Base-by-base conservation (phyloP, 2,113 vertebrate species). In the Oceanodroma tethys region DNA sequence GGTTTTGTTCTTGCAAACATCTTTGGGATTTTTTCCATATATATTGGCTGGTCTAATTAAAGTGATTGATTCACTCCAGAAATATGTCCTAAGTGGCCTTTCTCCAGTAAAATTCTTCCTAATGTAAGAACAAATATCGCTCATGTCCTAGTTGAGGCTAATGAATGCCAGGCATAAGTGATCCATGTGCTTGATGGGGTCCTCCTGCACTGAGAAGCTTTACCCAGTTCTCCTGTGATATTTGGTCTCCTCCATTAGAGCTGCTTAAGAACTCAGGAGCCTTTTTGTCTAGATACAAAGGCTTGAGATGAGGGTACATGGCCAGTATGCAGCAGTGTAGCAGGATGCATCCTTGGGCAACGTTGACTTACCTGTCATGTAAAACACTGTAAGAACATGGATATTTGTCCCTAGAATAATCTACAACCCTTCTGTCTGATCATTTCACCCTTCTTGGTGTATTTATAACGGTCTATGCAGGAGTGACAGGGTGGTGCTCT, bases 1-100 rank as follows among this genome's bases (percentile, higher is more conserved):
- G 22, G 3, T 0, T 71, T 81, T 94, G 58, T 73, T 83, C 55
- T 83, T 76, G 67, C 66, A 91, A 94, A 86, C 9, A 23, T 32
- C 45, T 73, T 56, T 38, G 59, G 50, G 32, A 16, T 55, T 95
- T 88, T 93, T 81, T 67, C n/a, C 47, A 56, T 47, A 21, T 62
- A 23, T 21, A 21, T 47, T 67, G 50, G 20, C 52, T 80, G 55
- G 13, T 81, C 82, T 88, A 96, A 95, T 93, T 90, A 78, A 95
- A 88, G 58, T 83, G 86, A 95, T 91, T 84, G 50, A 95, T 92
- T 91, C 42, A 66, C 45, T 91, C 58, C 70, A 90, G 81, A 94
- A 85, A 85, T 66, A 32, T 38, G 73, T 40, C 56, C 18, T 27
- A 48, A 87, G 45, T 87, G 5, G 4, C 58, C 56, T 73, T 90